A percentile compares a stretch with the other conserved stretches of the same genome.
Conservation (phyloP, 2,113 vertebrate genomes). For the Carettochelys insculpta region DNA sequence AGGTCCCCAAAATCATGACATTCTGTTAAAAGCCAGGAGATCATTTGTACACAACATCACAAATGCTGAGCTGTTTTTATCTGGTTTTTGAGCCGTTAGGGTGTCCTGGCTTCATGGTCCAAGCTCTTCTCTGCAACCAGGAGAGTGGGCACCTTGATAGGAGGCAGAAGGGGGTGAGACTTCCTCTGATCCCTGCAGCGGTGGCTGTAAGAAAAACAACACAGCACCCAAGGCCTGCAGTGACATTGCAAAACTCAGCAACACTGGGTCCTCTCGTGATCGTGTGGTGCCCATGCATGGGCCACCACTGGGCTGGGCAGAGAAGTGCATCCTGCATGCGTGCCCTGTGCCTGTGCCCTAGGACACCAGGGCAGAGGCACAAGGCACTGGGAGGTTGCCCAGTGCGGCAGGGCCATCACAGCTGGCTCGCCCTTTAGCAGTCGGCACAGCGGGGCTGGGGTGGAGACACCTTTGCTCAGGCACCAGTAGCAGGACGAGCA, state of each 20-base stretch:
- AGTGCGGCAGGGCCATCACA: not conserved
- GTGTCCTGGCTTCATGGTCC: not conserved
- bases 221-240: not conserved
- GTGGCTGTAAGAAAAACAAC: not conserved
- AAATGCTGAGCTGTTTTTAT: not conserved
- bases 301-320: too few relatives aligned
- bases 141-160: too few relatives aligned
- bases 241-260: not conserved
- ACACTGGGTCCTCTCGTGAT: not conserved
- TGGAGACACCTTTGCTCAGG: not conserved
- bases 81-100: not conserved
- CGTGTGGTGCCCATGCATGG: too few relatives aligned
- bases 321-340: too few relatives aligned
- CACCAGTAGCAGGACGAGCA: not conserved
- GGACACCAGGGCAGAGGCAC: not conserved
- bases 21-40: not conserved
- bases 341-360: too few relatives aligned
- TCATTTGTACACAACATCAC: not conserved
- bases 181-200: not conserved
- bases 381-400: not conserved
- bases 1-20: not conserved
- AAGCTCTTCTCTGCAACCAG: not conserved
- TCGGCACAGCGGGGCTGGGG: not conserved
- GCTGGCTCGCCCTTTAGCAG: not conserved
- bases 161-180: not conserved